Conservation (phyloP, 2,113 vertebrate genomes). For the Protobothrops mucrosquamatus region DNA sequence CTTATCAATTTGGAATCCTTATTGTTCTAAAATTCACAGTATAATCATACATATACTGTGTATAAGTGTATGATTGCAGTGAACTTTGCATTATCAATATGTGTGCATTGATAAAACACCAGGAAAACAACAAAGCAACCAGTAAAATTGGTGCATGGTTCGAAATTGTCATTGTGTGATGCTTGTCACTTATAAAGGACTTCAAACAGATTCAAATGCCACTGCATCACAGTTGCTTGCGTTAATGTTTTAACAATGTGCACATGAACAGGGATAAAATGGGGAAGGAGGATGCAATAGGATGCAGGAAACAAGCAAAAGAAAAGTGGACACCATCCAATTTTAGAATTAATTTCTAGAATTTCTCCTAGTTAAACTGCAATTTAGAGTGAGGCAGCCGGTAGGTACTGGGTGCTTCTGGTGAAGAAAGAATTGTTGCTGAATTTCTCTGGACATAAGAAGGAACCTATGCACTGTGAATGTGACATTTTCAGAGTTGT, state of each 20-base stretch:
- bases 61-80: not conserved
- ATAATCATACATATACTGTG: not conserved
- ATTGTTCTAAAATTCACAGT: not conserved
- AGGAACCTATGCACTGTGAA: not conserved
- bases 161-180: not conserved
- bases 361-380: not conserved
- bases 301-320: not conserved
- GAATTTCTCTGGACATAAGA: not conserved
- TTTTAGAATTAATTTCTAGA: not conserved
- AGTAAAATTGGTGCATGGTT: not conserved
- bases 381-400: not conserved
- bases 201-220: not conserved
- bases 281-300: no score
- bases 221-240: not conserved
- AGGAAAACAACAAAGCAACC: not conserved
- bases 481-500: not conserved
- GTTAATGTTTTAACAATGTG: not conserved
- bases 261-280: not conserved
- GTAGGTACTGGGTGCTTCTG: not conserved
- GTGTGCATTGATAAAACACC: not conserved
- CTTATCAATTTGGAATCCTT: not conserved
- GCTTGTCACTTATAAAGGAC: not conserved
- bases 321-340: not conserved
- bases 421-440: not conserved
- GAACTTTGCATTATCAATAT: not conserved